These are phyloP conservation scores for Dissostichus mawsoni DNA, from an alignment of 2,113 vertebrate species.

Conservation along the genomic window DNA sequence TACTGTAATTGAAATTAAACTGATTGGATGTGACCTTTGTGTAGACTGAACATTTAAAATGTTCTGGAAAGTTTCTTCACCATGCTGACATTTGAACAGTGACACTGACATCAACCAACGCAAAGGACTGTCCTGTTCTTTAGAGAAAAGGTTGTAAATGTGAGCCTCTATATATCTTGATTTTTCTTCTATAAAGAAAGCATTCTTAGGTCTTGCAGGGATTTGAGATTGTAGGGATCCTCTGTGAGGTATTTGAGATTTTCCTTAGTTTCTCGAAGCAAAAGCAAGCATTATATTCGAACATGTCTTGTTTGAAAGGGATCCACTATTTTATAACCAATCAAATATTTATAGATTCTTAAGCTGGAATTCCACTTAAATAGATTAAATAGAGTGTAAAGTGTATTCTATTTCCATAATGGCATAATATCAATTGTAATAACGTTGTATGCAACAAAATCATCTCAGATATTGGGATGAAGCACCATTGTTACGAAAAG, in stretches of 20 bases:
- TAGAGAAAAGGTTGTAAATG: conserved; percentile 1
- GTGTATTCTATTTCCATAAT: background rate
- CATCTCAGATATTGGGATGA: background rate
- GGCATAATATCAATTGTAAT: background rate
- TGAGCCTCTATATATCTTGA: background rate
- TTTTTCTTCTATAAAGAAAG: background rate
- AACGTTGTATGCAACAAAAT: background rate
- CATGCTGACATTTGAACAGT: conserved; percentile 68
- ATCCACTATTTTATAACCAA: background rate
- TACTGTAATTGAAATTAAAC: conserved; percentile 55
- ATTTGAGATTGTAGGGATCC: background rate
- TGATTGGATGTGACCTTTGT: conserved; percentile 70
- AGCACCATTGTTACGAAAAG: background rate
- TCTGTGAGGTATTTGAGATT: background rate
- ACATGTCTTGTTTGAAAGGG: background rate
- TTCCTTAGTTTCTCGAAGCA: background rate
- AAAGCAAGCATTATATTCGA: background rate
- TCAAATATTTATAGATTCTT: no score
- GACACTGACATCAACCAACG: conserved; percentile 31
- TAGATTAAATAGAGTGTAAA: no score
- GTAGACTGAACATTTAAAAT: conserved; percentile 44
- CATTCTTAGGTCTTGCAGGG: background rate
- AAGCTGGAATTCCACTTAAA: background rate
- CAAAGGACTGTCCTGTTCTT: background rate
- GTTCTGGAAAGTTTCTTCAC: conserved; percentile 56